Percentiles rank a stretch among this genome's conserved stretches.
Conservation (phyloP, 2,113 vertebrate species). For the Poicephalus meyeri region DNA sequence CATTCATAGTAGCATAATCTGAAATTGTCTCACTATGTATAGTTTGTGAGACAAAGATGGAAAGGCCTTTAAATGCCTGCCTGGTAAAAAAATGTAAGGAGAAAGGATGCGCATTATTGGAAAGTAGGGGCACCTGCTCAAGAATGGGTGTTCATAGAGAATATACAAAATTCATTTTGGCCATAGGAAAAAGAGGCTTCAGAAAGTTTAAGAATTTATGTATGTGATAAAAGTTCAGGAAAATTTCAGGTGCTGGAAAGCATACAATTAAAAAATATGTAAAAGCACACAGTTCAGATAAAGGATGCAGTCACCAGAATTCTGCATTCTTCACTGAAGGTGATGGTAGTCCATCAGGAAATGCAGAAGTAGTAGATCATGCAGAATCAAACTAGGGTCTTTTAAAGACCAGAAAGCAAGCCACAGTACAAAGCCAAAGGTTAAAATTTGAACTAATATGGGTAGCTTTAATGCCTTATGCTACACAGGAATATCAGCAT, state of each 20-base stretch:
- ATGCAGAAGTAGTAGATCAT: not conserved
- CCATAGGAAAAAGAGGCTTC: not conserved
- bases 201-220: not conserved
- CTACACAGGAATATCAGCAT: not conserved
- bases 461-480: not conserved
- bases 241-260: not conserved
- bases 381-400: not conserved
- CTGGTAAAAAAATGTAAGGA: not conserved
- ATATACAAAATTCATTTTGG: not conserved
- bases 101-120: not conserved
- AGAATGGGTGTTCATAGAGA: not conserved
- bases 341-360: not conserved
- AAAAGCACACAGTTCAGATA: not conserved
- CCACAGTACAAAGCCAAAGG: not conserved
- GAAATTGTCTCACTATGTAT: not conserved
- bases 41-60: not conserved
- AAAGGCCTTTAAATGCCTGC: not conserved
- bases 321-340: not conserved
- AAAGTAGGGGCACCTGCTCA: not conserved
- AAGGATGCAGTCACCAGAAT: not conserved
- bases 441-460: not conserved
- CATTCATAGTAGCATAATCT: not conserved
- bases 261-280: not conserved
- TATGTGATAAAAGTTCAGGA: not conserved
- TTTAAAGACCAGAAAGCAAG: not conserved